Percentiles rank a stretch among this genome's conserved stretches.
These are phyloP conservation scores for Hedya salicella DNA, from an alignment of 2,888 invertebrate species.

Conservation along the genomic window DNA sequence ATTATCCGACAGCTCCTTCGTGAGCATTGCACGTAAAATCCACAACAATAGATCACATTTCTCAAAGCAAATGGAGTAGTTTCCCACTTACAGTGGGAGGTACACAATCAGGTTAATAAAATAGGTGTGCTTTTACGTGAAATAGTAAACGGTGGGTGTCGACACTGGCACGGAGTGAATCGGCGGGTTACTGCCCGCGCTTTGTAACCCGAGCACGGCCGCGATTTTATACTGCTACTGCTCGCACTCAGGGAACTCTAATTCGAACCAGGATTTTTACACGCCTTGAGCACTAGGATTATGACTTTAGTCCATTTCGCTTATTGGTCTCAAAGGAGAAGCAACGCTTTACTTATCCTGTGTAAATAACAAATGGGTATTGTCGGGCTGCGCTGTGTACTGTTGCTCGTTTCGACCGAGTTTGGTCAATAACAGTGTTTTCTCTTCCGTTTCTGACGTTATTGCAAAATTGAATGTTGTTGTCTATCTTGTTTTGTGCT, in stretches of 20 bases:
- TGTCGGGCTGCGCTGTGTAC: conserved; percentile 13
- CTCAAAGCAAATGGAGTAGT: conserved; percentile 51
- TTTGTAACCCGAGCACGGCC: conserved; percentile 58
- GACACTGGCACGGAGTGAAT: conserved; percentile 45
- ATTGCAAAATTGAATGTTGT: conserved; percentile 34
- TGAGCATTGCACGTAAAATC: conserved; percentile 34
- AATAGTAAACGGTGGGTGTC: conserved; percentile 41
- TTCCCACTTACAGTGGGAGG: conserved; percentile 49
- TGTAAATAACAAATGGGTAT: conserved; percentile 30
- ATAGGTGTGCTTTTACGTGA: conserved; percentile 51
- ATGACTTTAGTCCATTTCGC: conserved; percentile 43
- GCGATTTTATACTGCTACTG: conserved; percentile 55
- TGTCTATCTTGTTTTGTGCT: conserved; percentile 19
- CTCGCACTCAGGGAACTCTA: conserved; percentile 50
- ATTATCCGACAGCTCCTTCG: neutral
- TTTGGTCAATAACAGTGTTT: conserved; percentile 35
- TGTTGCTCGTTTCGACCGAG: conserved; percentile 29
- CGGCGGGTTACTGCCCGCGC: conserved; percentile 55
- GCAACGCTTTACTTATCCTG: conserved; percentile 24
- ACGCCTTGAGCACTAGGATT: conserved; percentile 39
- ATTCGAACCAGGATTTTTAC: conserved; percentile 56
- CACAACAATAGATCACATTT: conserved; percentile 47
- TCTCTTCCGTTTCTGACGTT: conserved; percentile 22
- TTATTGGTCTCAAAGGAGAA: conserved; percentile 39
- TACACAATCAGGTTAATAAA: conserved; percentile 55